These are phyloP conservation scores for Macrosiphum euphorbiae DNA, from an alignment of 2,888 invertebrate species.

Conservation along the genomic window DNA sequence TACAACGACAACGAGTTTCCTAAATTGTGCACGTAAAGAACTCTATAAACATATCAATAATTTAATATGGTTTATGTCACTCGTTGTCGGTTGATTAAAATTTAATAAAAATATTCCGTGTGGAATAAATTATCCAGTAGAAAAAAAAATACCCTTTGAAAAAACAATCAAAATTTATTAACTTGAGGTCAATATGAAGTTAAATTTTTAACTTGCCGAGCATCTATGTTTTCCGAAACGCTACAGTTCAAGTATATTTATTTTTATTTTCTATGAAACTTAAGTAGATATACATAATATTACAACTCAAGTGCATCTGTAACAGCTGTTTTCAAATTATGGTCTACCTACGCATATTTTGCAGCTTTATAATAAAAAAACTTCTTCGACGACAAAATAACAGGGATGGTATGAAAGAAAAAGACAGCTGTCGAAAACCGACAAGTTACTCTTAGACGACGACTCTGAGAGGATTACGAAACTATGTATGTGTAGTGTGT, in stretches of 20 bases:
- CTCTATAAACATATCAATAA: background rate
- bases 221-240: background rate
- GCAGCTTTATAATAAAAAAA: background rate
- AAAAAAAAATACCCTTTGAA: background rate
- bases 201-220: background rate
- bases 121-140: background rate
- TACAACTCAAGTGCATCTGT: background rate
- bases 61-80: background rate
- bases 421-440: slow-evolving; percentile 10
- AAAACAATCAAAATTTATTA: background rate
- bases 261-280: background rate
- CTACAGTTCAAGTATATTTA: background rate
- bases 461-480: background rate
- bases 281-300: background rate
- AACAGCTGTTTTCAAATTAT: background rate
- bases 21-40: background rate
- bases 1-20: background rate
- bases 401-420: background rate
- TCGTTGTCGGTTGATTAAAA: background rate
- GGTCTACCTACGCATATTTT: slow-evolving; percentile 22
- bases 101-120: background rate
- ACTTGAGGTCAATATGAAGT: background rate
- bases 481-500: background rate
- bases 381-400: background rate
- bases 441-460: background rate